A percentile compares a stretch with the other conserved stretches of the same genome.
Conservation (phyloP, 2,113 vertebrate species). For the Eurystomus gularis region DNA sequence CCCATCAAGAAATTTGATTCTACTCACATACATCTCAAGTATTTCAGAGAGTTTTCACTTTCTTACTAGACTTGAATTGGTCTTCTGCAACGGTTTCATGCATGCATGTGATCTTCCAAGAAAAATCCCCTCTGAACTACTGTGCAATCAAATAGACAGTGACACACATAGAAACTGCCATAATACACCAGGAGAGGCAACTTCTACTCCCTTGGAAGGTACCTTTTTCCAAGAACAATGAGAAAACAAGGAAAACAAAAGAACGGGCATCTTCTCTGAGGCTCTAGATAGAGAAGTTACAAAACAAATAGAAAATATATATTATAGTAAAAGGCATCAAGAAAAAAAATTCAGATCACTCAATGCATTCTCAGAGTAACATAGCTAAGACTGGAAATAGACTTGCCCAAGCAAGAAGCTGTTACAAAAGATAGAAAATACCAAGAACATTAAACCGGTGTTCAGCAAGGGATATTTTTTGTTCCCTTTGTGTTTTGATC, state of each 20-base stretch:
- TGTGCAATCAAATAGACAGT: background rate
- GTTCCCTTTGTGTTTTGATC: background rate
- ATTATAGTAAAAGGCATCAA: background rate
- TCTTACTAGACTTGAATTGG: background rate
- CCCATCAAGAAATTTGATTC: conserved; percentile 1
- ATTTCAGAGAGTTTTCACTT: background rate
- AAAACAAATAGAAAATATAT: background rate
- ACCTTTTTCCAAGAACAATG: background rate
- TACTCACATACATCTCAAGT: background rate
- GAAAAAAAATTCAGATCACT: background rate
- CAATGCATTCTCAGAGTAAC: background rate
- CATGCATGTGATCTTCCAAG: background rate
- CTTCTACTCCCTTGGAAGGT: background rate
- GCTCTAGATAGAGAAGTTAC: background rate
- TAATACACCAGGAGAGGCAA: background rate
- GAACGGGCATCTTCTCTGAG: background rate
- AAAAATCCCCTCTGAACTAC: background rate
- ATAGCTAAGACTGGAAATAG: background rate
- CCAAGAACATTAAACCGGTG: background rate
- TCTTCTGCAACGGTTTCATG: background rate
- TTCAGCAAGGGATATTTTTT: background rate
- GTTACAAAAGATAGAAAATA: background rate
- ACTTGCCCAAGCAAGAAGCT: background rate
- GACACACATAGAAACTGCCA: background rate
- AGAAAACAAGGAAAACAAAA: background rate